phyloP scores from a whole-genome alignment of 2,888 invertebrate species.

The Xestoiulus laeticollis region DNA sequence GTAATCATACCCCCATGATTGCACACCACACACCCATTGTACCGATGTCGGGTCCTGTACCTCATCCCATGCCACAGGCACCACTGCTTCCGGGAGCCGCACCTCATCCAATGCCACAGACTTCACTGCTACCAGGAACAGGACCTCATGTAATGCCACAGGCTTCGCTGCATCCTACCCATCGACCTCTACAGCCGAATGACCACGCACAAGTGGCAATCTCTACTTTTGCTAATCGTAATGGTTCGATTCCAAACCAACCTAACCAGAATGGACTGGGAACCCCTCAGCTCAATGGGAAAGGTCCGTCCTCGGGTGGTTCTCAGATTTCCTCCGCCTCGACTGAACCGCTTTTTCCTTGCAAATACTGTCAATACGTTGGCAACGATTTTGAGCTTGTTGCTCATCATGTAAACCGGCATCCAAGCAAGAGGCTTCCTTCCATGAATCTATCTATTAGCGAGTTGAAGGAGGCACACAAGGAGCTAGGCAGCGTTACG shows the following conservation, averaged over 20 bases:
- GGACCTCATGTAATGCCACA: not conserved
- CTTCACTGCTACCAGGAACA: not conserved
- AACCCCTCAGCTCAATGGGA: not conserved
- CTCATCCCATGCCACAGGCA: too few species aligned
- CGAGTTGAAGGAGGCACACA: not conserved
- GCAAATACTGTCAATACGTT: not conserved
- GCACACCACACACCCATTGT: not conserved
- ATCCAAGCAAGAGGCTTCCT: not conserved
- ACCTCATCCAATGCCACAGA: not conserved
- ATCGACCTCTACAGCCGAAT: not conserved
- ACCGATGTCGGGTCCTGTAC: not conserved
- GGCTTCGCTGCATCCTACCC: not conserved
- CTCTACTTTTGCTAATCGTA: not conserved
- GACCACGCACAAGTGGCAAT: not conserved
- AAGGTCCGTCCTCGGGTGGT: not conserved
- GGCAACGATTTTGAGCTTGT: not conserved
- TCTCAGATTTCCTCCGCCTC: not conserved
- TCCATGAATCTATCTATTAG: not conserved
- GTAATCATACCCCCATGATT: not conserved
- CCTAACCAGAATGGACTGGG: not conserved
- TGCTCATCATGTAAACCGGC: slow-evolving; percentile 46
- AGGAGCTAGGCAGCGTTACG: not conserved
- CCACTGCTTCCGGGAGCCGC: not conserved
- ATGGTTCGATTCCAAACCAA: not conserved
- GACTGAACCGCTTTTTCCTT: not conserved